phyloP scores from a whole-genome alignment of 2,888 invertebrate species.

The Ophion obscuratus region DNA sequence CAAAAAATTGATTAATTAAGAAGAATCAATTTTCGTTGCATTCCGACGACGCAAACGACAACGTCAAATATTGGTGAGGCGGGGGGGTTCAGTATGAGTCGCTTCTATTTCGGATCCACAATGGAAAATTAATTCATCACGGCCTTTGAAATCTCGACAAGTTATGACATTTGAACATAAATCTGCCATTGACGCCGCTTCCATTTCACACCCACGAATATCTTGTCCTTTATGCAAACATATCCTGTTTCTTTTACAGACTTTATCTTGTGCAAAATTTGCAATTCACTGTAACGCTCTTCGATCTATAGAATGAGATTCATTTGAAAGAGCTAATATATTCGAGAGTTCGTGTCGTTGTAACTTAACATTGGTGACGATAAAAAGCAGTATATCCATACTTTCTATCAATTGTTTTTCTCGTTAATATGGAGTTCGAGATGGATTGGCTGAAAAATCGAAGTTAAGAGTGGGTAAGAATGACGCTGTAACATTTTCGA shows the following conservation, averaged over 20 bases:
- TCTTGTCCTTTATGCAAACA: constrained; percentile 37
- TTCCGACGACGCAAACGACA: no score
- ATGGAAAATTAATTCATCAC: constrained; percentile 6
- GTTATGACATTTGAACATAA: not conserved
- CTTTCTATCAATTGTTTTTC: not conserved
- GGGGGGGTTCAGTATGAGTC: not conserved
- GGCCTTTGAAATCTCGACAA: constrained; percentile 14
- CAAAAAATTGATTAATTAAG: no score
- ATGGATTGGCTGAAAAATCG: not conserved
- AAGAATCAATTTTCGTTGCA: no score
- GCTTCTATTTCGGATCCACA: constrained; percentile 13
- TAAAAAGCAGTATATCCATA: not conserved
- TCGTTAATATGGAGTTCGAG: not conserved
- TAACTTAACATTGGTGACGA: not conserved
- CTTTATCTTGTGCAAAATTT: constrained; percentile 7
- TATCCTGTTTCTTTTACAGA: not conserved
- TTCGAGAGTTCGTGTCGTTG: not conserved
- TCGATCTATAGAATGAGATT: not conserved
- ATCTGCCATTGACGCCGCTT: not conserved
- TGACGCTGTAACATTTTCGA: not conserved
- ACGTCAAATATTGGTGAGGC: no score
- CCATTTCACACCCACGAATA: constrained; percentile 35
- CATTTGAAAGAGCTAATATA: not conserved
- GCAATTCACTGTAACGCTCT: not conserved
- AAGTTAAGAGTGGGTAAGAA: not conserved